A percentile compares a stretch with the other conserved stretches of the same genome.
Evolutionary conservation across 2,888 invertebrate genomes (phyloP).

Genomic region (Subacronicta megacephala): DNA sequence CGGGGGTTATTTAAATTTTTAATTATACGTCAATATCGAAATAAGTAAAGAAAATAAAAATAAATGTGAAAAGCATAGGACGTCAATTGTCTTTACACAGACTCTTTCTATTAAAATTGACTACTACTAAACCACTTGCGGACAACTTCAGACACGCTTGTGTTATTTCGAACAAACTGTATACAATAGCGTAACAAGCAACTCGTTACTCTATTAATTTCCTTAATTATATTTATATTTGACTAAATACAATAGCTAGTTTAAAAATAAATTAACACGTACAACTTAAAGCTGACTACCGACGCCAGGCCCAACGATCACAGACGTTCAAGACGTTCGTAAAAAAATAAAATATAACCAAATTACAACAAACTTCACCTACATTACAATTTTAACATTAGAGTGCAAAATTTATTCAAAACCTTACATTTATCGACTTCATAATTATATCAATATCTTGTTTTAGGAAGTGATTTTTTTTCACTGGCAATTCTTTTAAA

Average conservation of each 20-base stretch:
- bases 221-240: conserved; percentile 19
- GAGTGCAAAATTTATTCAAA: conserved; percentile 72
- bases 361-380: conserved; percentile 68
- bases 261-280: conserved; percentile 35
- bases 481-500: conserved; percentile 31
- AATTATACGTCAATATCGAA: too few relatives aligned
- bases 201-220: background rate
- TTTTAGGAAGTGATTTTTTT: conserved; percentile 23
- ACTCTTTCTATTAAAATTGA: too few relatives aligned
- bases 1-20: too few relatives aligned
- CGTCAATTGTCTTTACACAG: too few relatives aligned
- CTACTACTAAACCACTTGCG: too few relatives aligned
- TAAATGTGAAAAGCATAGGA: too few relatives aligned
- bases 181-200: background rate
- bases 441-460: conserved; percentile 34
- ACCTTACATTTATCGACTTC: conserved; percentile 49
- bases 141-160: too few relatives aligned
- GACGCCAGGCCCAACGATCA: conserved; percentile 61
- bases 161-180: too few relatives aligned
- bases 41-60: too few relatives aligned
- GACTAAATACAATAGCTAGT: conserved; percentile 28
- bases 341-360: conserved; percentile 75
- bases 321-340: conserved; percentile 64
- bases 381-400: conserved; percentile 65
- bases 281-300: conserved; percentile 49